Base-by-base conservation (phyloP, 2,113 vertebrate species). In the Mobula hypostoma region DNA sequence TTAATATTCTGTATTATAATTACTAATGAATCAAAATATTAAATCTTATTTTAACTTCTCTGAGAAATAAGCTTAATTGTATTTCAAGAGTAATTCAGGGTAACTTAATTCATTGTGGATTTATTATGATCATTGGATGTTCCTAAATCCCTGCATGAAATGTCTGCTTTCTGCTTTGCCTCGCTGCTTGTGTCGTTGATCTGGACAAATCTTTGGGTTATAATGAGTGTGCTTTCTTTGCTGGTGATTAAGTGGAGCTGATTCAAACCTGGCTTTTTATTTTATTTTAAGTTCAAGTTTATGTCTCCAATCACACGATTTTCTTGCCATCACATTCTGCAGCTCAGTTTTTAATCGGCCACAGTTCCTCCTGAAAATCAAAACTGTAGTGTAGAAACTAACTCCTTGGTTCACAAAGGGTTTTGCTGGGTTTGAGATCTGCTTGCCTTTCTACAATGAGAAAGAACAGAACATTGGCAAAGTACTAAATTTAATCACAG, bases 391-490 rank as follows among this genome's bases (percentile, higher is more conserved):
- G 36, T 74, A 93, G 90, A 72, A 92, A 93, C 91, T 76, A 93
- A 93, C 36, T 21, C 72, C 68, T 93, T 93, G 70, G 68, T 93
- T 93, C 68, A 48, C 48, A 74, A 40, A 56, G 32, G 70, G 19
- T 56, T 24, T 92, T 63, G 32, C 19, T 92, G 88, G 88, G 66
- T 92, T 92, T 92, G 21, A 93, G 70, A 40, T 93, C 94, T 56
- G 63, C 95, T 96, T 95, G 76, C 96, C 96, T 97, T 97, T 97
- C 96, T 95, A 94, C 96, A 95, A 76, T 58, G 95, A 97, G 96
- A 96, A 97, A 97, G 97, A 96, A 96, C 96, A 96, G 97, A 97
- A 97, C 96, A 97, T 97, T 97, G 97, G 97, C 96, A 97, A 96
- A 97, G 95, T 74, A 24, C 24, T 76, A 74, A 74, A 74, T 72